These are phyloP conservation scores for Mellivora capensis DNA, from an alignment of 2,113 vertebrate genomes.

Conservation along the genomic window DNA sequence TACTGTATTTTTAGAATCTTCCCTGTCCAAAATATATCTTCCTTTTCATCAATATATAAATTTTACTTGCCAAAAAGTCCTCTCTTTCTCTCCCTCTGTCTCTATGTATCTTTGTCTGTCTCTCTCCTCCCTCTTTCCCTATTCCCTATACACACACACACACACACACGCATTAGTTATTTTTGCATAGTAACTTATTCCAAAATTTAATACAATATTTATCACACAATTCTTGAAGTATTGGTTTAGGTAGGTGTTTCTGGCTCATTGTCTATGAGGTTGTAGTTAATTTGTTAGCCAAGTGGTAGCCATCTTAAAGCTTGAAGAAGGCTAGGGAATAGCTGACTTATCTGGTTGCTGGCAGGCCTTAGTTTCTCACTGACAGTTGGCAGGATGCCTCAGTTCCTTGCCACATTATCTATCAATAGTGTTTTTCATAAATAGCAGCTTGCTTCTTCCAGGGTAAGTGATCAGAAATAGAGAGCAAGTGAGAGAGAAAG, in stretches of 20 bases:
- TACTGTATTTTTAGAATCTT: not conserved
- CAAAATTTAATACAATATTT: not conserved
- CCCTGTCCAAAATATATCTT: not conserved
- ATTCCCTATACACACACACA: not conserved
- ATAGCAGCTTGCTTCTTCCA: not conserved
- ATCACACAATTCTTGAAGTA: not conserved
- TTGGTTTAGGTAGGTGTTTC: not conserved
- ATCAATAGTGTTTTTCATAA: not conserved
- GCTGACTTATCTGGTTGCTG: not conserved
- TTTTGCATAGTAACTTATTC: not conserved
- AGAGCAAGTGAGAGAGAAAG: not conserved
- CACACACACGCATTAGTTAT: not conserved
- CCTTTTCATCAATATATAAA: not conserved
- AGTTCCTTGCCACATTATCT: not conserved
- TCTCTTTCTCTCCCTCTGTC: not conserved
- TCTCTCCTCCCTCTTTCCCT: not conserved
- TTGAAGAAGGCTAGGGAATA: not conserved
- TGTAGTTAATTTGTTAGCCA: not conserved
- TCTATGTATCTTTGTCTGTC: not conserved
- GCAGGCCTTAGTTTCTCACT: not conserved
- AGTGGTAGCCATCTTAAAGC: not conserved
- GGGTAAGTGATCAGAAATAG: not conserved
- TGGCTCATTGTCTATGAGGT: not conserved
- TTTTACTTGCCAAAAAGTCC: not conserved
- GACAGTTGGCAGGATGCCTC: not conserved